Percentiles rank a stretch among this genome's conserved stretches.
Evolutionary conservation across 2,888 invertebrate genomes (phyloP).

Genomic region (Doris montereyensis): DNA sequence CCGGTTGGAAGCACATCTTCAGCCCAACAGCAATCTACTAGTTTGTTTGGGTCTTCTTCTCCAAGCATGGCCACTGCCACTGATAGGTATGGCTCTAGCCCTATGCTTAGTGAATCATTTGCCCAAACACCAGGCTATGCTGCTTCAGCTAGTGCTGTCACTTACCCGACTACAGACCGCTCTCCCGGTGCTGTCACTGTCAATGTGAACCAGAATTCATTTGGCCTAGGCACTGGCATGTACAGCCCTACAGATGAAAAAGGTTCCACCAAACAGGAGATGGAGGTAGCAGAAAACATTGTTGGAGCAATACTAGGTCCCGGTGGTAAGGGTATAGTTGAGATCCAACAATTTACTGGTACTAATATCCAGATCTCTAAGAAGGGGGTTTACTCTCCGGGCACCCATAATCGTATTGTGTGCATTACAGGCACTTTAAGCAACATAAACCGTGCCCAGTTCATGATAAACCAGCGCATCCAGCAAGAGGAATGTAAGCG

Average conservation of each 20-base stretch:
- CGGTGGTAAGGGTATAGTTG: conserved; percentile 94
- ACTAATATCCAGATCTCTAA: conserved; percentile 99
- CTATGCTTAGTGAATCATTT: conserved; percentile 67
- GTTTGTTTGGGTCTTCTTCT: conserved; percentile 72
- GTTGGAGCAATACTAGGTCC: conserved; percentile 98
- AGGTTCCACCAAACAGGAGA: conserved; percentile 76
- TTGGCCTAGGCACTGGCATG: conserved; percentile 82
- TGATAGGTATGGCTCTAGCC: conserved; percentile 65
- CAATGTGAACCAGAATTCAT: conserved; percentile 86
- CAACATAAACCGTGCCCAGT: conserved; percentile 92
- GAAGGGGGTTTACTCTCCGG: conserved; percentile 97
- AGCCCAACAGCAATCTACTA: conserved; percentile 73
- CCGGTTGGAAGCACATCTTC: conserved; percentile 84
- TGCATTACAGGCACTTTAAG: conserved; percentile 92
- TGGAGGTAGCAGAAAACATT: conserved; percentile 92
- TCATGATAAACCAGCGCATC: conserved; percentile 96
- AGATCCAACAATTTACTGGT: conserved; percentile 97
- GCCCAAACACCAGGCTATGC: conserved; percentile 52
- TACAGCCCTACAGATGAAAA: conserved; percentile 68
- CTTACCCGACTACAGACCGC: conserved; percentile 53
- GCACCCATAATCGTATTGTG: conserved; percentile 96
- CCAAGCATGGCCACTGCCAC: conserved; percentile 60
- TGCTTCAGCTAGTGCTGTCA: conserved; percentile 51
- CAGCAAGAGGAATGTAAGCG: conserved; percentile 96
- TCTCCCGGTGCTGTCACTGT: conserved; percentile 50